A percentile compares a stretch with the other conserved stretches of the same genome.
phyloP scores from a whole-genome alignment of 2,113 vertebrate genomes.

The Lichenostomus cassidix region DNA sequence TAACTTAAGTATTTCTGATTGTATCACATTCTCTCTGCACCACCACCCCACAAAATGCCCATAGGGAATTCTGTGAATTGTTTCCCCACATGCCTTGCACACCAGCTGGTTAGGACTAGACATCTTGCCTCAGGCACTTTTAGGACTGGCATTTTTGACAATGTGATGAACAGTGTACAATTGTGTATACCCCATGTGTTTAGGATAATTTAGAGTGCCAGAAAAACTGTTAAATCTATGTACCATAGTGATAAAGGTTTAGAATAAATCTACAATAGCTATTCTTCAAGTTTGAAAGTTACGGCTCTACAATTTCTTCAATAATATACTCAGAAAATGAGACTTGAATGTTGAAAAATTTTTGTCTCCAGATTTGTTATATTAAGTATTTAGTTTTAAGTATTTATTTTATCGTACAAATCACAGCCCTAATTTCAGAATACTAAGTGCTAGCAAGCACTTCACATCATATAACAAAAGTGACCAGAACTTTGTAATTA shows the following conservation, averaged over 20 bases:
- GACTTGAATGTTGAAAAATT: neutral
- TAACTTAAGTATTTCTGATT: slow-evolving; percentile 8
- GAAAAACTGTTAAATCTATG: neutral
- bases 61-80: slow-evolving; percentile 28
- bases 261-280: neutral
- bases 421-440: neutral
- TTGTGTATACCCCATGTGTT: neutral
- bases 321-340: neutral
- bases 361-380: neutral
- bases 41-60: neutral
- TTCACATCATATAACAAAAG: neutral
- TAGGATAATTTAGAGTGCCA: neutral
- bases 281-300: neutral
- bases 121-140: slow-evolving; percentile 8
- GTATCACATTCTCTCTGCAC: neutral
- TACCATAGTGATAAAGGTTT: neutral
- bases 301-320: neutral
- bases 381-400: neutral
- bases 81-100: slow-evolving; percentile 28
- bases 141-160: slow-evolving; percentile 25
- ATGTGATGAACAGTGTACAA: neutral
- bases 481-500: neutral
- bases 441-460: neutral
- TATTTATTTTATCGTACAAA: neutral
- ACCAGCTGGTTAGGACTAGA: slow-evolving; percentile 48